Evolutionary conservation across 2,113 vertebrate genomes (phyloP).

Genomic region (Sylvia atricapilla): DNA sequence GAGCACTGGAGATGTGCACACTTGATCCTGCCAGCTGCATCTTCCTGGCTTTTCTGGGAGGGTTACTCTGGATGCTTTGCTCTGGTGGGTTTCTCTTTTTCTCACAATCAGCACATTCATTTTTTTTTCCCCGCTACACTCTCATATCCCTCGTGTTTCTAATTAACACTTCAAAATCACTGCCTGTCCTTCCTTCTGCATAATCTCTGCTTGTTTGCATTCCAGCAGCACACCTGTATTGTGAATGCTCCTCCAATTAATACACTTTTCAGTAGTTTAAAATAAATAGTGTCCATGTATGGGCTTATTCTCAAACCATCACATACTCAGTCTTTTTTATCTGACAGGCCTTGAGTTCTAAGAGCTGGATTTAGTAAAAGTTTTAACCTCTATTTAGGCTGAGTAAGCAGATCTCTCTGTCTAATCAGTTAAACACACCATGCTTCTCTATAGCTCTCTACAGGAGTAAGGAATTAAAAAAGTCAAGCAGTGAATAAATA

Average conservation of each 20-base stretch:
- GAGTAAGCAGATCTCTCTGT: not conserved
- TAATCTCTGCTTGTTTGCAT: constrained; percentile 33
- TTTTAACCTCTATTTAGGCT: constrained; percentile 12
- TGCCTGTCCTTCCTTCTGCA: not conserved
- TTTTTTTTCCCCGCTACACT: not conserved
- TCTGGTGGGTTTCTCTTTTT: not conserved
- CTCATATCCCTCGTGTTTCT: constrained; percentile 44
- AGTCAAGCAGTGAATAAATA: not conserved
- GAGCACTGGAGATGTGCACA: not conserved
- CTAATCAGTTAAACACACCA: not conserved
- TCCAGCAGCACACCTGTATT: constrained; percentile 25
- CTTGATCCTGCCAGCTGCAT: not conserved
- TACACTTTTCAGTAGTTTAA: not conserved
- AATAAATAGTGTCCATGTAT: constrained; percentile 7
- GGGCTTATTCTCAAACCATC: constrained; percentile 31
- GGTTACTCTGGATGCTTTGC: not conserved
- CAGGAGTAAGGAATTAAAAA: not conserved
- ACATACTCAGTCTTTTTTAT: not conserved
- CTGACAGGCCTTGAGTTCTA: not conserved
- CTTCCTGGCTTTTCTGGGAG: not conserved
- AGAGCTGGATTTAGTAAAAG: constrained; percentile 4
- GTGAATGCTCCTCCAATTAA: constrained; percentile 48
- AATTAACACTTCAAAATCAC: constrained; percentile 52
- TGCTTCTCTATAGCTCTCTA: not conserved
- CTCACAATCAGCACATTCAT: not conserved